Percentiles rank a stretch among this genome's conserved stretches.
These are phyloP conservation scores for Steromphala cineraria DNA, from an alignment of 2,888 invertebrate species.

Conservation along the genomic window DNA sequence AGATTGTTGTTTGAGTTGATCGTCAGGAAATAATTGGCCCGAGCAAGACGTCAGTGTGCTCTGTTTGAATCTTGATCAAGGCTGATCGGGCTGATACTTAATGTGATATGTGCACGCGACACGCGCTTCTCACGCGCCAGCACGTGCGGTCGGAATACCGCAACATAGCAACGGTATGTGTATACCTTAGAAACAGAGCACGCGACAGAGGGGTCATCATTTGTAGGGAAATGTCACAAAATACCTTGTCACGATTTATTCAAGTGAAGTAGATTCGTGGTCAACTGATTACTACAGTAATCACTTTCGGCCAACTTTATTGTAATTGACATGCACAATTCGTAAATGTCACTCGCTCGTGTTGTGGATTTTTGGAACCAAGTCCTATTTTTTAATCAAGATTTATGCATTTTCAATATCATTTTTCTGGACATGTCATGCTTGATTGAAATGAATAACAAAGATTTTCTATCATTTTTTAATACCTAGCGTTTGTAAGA, in stretches of 20 bases:
- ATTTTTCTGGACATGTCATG: no score
- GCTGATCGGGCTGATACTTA: neutral
- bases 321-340: no score
- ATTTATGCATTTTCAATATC: no score
- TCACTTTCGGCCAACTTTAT: no score
- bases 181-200: neutral
- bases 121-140: slow-evolving; percentile 21
- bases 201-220: neutral
- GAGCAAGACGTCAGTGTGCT: neutral
- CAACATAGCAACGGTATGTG: slow-evolving; percentile 10
- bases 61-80: neutral
- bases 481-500: neutral
- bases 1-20: neutral
- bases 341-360: no score
- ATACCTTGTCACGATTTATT: neutral
- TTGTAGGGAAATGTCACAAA: neutral
- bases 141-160: slow-evolving; percentile 20
- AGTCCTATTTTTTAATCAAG: no score
- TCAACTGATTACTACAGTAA: no score
- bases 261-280: no score
- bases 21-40: neutral
- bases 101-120: neutral
- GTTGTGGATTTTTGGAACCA: no score
- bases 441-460: no score
- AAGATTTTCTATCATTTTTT: no score